Conservation (phyloP, 2,888 invertebrate species). For the Nomada flava region DNA sequence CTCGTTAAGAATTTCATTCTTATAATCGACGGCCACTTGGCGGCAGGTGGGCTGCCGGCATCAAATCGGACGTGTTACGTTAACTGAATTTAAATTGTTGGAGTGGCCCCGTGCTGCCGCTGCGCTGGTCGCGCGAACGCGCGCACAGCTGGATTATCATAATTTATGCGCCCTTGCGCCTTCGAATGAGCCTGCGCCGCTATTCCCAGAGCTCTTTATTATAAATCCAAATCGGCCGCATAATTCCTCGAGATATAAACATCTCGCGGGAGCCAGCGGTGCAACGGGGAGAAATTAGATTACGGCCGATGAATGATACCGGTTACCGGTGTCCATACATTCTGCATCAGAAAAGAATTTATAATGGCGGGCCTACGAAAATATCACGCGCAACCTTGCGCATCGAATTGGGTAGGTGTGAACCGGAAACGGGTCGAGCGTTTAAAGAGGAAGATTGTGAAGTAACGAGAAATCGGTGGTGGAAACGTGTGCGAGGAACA, state of each 20-base stretch:
- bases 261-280: conserved; percentile 52
- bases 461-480: background rate
- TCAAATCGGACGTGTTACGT: conserved; percentile 82
- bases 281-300: conserved; percentile 63
- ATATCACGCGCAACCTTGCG: conserved; percentile 6
- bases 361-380: conserved; percentile 35
- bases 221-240: conserved; percentile 81
- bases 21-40: conserved; percentile 77
- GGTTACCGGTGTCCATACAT: background rate
- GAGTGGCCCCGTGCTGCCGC: conserved; percentile 59
- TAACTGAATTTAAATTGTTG: conserved; percentile 83
- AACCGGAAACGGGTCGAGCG: conserved; percentile 8
- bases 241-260: conserved; percentile 78
- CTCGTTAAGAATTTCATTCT: conserved; percentile 75
- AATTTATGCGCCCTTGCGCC: conserved; percentile 82
- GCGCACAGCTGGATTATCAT: conserved; percentile 77
- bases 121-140: conserved; percentile 19
- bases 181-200: conserved; percentile 62
- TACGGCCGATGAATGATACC: conserved; percentile 64
- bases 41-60: conserved; percentile 79
- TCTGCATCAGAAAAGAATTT: conserved; percentile 55
- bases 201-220: conserved; percentile 77
- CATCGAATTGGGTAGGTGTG: background rate
- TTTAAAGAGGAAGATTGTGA: background rate
- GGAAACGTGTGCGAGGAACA: background rate